Evolutionary conservation across 2,797 vertebrate species (phyloP).

Genomic region (Ptychadena robeensis): DNA sequence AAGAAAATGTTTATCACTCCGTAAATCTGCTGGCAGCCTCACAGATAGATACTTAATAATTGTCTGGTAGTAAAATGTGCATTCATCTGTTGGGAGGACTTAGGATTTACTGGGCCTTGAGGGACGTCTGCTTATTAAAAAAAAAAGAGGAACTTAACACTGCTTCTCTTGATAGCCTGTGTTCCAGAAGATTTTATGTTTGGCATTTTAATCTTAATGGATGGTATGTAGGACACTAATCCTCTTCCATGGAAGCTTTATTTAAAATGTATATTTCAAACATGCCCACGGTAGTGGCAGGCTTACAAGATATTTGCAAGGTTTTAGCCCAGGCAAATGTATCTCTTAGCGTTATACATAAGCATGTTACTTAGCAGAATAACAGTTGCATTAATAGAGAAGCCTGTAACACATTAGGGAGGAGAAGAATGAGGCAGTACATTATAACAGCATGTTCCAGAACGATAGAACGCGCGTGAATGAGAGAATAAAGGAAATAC

Average conservation of each 20-base stretch:
- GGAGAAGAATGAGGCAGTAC: not conserved
- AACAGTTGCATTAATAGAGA: slow-evolving; percentile 62
- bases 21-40: slow-evolving; percentile 60
- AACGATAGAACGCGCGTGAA: slow-evolving; percentile 5
- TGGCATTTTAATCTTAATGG: slow-evolving; percentile 35
- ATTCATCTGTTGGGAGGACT: slow-evolving; percentile 58
- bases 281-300: slow-evolving; percentile 45
- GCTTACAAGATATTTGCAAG: slow-evolving; percentile 58
- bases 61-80: slow-evolving; percentile 62
- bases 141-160: slow-evolving; percentile 11
- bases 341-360: slow-evolving; percentile 47
- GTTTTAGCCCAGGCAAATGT: slow-evolving; percentile 52
- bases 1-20: slow-evolving; percentile 63
- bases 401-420: slow-evolving; percentile 15
- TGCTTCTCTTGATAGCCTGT: slow-evolving; percentile 49
- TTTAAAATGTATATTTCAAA: slow-evolving; percentile 23
- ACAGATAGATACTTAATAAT: slow-evolving; percentile 61
- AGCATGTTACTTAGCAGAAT: slow-evolving; percentile 63
- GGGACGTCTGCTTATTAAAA: slow-evolving; percentile 60
- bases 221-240: slow-evolving; percentile 33
- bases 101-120: slow-evolving; percentile 53
- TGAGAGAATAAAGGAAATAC: slow-evolving; percentile 11
- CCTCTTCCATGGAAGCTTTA: slow-evolving; percentile 6
- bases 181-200: slow-evolving; percentile 38
- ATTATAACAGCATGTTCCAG: slow-evolving; percentile 24